These are phyloP conservation scores for Chrysodeixis includens DNA, from an alignment of 2,888 invertebrate species.

Conservation along the genomic window DNA sequence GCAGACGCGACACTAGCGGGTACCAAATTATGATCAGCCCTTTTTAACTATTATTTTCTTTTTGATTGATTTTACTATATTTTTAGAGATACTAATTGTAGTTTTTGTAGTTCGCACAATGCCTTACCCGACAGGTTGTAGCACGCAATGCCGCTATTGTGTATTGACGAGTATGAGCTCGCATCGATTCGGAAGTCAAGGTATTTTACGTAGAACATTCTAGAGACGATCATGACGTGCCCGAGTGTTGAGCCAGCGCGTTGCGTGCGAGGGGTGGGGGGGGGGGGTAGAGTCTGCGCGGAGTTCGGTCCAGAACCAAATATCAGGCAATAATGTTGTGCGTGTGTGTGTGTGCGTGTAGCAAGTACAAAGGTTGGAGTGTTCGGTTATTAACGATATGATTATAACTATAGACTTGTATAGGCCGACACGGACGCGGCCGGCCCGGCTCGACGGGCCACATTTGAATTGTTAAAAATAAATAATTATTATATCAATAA, in stretches of 20 bases:
- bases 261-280: constrained; percentile 16
- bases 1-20: constrained; percentile 33
- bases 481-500: constrained; percentile 87
- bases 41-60: constrained; percentile 63
- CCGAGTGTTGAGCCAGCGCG: constrained; percentile 11
- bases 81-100: constrained; percentile 63
- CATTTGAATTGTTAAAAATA: constrained; percentile 85
- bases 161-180: constrained; percentile 27
- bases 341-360: constrained; percentile 64
- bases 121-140: constrained; percentile 42
- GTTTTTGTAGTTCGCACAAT: constrained; percentile 64
- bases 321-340: constrained; percentile 70
- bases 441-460: constrained; percentile 57
- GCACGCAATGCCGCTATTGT: constrained; percentile 19
- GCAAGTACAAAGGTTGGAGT: constrained; percentile 74
- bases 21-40: constrained; percentile 54
- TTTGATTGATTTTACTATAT: constrained; percentile 64
- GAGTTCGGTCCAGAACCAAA: constrained; percentile 64
- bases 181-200: constrained; percentile 45
- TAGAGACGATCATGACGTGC: constrained; percentile 5
- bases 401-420: constrained; percentile 58
- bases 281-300: constrained; percentile 54
- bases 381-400: constrained; percentile 57
- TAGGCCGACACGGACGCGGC: constrained; percentile 60
- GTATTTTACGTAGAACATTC: constrained; percentile 48